Conservation (phyloP, 1,140 invertebrate species). For the Liolophura sinensis region DNA sequence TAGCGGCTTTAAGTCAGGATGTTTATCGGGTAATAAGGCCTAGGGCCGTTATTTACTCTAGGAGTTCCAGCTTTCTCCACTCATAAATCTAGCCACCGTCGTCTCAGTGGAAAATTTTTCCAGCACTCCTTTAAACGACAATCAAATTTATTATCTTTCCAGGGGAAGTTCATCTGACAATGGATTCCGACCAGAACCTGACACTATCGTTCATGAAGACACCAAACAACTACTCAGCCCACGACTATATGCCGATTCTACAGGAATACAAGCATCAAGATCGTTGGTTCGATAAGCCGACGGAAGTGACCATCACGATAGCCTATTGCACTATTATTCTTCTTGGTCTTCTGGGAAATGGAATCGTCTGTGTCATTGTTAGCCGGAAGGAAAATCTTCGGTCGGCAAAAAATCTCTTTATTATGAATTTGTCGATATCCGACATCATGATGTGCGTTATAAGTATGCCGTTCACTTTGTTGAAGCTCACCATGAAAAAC, state of each 20-base stretch:
- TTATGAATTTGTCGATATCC: conserved; percentile 58
- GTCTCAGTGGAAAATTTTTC: no score
- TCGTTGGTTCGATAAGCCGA: conserved; percentile 18
- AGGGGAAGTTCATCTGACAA: no score
- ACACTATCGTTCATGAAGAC: no score
- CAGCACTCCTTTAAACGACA: no score
- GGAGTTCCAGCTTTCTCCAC: no score
- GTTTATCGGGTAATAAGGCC: no score
- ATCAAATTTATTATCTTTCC: no score
- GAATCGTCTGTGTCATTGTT: conserved; percentile 57
- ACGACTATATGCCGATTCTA: conserved; percentile 21
- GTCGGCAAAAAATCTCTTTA: conserved; percentile 55
- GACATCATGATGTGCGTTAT: conserved; percentile 53
- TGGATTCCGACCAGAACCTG: no score
- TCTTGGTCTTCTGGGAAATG: conserved; percentile 55
- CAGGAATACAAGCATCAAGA: conserved; percentile 18
- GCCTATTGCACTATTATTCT: conserved; percentile 56
- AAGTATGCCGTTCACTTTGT: conserved; percentile 52
- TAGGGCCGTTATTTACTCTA: no score
- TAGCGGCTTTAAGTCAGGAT: no score
- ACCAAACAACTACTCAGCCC: conserved; percentile 17
- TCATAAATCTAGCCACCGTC: no score
- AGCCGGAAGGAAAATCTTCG: conserved; percentile 43
- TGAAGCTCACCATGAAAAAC: conserved; percentile 48
- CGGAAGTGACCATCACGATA: conserved; percentile 44